Conservation (phyloP, 2,113 vertebrate species). For the Lonchura striata region DNA sequence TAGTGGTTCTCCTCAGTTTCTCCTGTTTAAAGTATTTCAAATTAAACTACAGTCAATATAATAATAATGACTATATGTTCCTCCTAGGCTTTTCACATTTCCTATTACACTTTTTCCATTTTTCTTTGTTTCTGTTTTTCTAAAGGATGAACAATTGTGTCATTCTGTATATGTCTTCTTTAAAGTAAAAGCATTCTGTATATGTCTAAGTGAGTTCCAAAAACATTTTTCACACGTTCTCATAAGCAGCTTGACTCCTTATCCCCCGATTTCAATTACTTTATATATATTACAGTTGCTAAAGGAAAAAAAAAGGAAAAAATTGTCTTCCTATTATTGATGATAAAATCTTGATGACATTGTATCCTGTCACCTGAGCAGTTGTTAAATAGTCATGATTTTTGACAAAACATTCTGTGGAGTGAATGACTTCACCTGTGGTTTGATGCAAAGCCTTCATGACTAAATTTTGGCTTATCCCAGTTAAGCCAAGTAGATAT, state of each 20-base stretch:
- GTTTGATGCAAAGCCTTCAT: not conserved
- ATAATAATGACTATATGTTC: not conserved
- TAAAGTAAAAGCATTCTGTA: not conserved
- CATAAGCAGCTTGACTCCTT: not conserved
- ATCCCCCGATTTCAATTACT: not conserved
- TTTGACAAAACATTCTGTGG: not conserved
- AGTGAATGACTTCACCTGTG: not conserved
- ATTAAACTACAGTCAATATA: not conserved
- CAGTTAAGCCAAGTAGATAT: not conserved
- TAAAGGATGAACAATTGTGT: not conserved
- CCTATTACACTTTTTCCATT: not conserved
- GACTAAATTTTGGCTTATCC: not conserved
- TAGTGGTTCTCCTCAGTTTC: not conserved
- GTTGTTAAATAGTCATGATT: not conserved
- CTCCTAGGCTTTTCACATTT: not conserved
- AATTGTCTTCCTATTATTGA: not conserved
- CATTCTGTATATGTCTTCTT: not conserved
- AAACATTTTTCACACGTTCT: not conserved
- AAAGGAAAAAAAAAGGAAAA: not conserved
- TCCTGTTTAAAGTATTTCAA: not conserved
- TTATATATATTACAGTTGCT: not conserved
- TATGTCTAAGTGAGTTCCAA: not conserved
- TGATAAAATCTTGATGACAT: not conserved
- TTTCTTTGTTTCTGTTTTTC: not conserved
- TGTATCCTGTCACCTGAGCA: not conserved